A percentile compares a stretch with the other conserved stretches of the same genome.
These are phyloP conservation scores for Ammodytes marinus DNA, from an alignment of 2,113 vertebrate genomes.

Conservation along the genomic window DNA sequence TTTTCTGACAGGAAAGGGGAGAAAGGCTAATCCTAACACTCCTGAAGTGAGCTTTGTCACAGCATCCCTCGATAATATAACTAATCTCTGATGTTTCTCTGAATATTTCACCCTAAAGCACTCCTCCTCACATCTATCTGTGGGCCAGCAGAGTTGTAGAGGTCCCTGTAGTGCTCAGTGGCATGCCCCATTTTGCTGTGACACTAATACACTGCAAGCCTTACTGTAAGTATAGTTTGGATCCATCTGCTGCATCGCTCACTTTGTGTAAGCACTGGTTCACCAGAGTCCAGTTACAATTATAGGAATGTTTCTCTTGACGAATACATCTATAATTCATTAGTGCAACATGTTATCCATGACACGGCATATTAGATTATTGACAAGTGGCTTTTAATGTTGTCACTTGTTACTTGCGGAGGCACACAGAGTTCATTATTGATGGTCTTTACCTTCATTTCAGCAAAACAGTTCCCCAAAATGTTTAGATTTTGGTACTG, in stretches of 20 bases:
- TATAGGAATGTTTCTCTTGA: slow-evolving; percentile 16
- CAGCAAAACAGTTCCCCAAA: neutral
- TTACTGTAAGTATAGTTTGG: neutral
- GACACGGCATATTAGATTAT: slow-evolving; percentile 2
- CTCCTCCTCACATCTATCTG: slow-evolving; percentile 22
- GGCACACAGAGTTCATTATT: neutral
- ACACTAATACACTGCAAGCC: slow-evolving; percentile 39
- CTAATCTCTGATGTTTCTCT: slow-evolving; percentile 30
- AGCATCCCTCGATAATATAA: slow-evolving; percentile 29
- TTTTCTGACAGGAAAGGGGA: slow-evolving; percentile 33
- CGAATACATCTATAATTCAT: slow-evolving; percentile 28
- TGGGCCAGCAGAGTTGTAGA: slow-evolving; percentile 4
- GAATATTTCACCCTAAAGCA: slow-evolving; percentile 8
- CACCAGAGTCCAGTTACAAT: slow-evolving; percentile 14
- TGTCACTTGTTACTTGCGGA: neutral
- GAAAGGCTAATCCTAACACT: slow-evolving; percentile 16
- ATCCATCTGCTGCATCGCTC: slow-evolving; percentile 9
- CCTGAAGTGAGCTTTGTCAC: slow-evolving; percentile 30
- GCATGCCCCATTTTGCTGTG: slow-evolving; percentile 28
- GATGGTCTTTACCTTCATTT: neutral
- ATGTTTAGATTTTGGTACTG: neutral
- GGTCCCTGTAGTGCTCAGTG: neutral
- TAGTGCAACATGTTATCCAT: slow-evolving; percentile 2
- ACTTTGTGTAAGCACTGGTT: neutral
- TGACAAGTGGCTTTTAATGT: neutral